Base-by-base conservation (phyloP, 1,140 invertebrate species). In the Zaprionus nigranus region DNA sequence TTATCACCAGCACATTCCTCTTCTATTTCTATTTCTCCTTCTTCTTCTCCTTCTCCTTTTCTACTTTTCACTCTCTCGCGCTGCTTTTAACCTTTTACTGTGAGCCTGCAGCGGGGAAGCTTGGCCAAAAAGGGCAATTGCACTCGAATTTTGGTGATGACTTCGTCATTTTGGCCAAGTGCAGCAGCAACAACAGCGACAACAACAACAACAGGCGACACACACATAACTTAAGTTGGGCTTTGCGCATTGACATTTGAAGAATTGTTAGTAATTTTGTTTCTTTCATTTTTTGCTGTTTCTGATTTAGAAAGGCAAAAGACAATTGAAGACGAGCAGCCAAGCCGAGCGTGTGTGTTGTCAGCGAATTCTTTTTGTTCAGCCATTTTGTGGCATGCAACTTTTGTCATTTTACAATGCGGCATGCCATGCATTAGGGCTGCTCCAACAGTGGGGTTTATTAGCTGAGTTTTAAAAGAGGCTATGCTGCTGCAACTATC, bases 211-310 rank as follows among this genome's bases (percentile, higher is more conserved):
- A 30, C 20, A 38, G 9, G n/a, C 40, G n/a, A 54, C 59, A 63
- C 46, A 63, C 20, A 59, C 56, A 51, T 59, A 38, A 63, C 51
- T 61, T 59, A 30, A 63, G 38, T 51, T 66, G 68, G 68, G 79
- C 78, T 75, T 74, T 77, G 82, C 64, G 67, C 79, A 87, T 69
- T 87, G 83, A 87, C 83, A 87, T 87, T 87, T 87, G 65, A 66
- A 75, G 71, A 75, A 75, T 75, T 43, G 65, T 22, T 64, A 56
- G n/a, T 17, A 17, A 46, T n/a, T 58, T 72, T 43, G 26, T 36
- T 38, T 49, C 36, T 30, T 20, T 17, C n/a, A 15, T 58, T 51
- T 24, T 43, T 58, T 67, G 38, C 46, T 34, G 53, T 57, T 61
- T 53, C 34, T 75, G 59, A 70, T 75, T 77, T 77, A 77, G 75